A percentile compares a stretch with the other conserved stretches of the same genome.
Conservation (phyloP, 2,888 invertebrate genomes). For the Prosapia bicincta region DNA sequence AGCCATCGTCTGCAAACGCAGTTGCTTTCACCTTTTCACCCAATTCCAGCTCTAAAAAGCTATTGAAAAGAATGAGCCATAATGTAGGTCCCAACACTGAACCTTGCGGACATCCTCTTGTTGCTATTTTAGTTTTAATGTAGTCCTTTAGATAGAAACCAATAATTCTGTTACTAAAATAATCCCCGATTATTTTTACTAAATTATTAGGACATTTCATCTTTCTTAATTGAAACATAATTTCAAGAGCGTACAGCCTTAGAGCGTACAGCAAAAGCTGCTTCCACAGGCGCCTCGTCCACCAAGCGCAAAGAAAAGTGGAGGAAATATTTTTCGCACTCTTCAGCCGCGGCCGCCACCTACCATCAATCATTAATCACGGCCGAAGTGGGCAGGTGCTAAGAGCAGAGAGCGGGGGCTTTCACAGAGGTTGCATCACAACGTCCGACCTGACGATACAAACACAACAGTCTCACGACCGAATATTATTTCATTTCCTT, state of each 20-base stretch:
- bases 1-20: background rate
- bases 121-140: background rate
- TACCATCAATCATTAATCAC: too few relatives aligned
- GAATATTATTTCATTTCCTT: background rate
- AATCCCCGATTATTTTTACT: too few relatives aligned
- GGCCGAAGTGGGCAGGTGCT: background rate
- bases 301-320: too few relatives aligned
- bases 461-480: background rate
- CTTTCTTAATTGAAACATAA: background rate
- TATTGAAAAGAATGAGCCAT: background rate
- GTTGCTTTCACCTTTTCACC: background rate
- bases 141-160: background rate
- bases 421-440: background rate
- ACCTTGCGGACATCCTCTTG: background rate
- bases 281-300: too few relatives aligned
- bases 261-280: too few relatives aligned
- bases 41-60: background rate
- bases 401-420: background rate
- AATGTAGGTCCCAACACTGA: background rate
- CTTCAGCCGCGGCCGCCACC: too few relatives aligned
- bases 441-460: background rate
- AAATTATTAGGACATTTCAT: background rate
- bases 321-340: too few relatives aligned
- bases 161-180: background rate
- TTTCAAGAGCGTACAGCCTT: too few relatives aligned